phyloP scores from a whole-genome alignment of 2,113 vertebrate species.

The Crotophaga sulcirostris region DNA sequence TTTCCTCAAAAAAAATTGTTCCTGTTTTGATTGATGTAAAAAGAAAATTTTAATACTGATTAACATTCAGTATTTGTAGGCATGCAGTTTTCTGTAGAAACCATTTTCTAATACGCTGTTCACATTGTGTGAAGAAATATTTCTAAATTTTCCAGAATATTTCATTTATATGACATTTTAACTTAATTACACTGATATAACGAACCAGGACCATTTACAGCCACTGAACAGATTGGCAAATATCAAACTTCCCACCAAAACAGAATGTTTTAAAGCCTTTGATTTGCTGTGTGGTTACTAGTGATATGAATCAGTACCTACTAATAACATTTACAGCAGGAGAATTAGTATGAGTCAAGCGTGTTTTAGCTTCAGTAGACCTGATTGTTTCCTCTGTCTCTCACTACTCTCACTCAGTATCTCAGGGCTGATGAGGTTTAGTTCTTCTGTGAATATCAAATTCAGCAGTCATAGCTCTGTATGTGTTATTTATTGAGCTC shows the following conservation, averaged over 20 bases:
- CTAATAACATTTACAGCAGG: constrained; percentile 38
- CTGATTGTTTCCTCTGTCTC: constrained; percentile 9
- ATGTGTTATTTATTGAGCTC: neutral
- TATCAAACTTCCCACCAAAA: neutral
- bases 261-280: constrained; percentile 30
- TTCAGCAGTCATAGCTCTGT: neutral
- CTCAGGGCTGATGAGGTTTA: neutral
- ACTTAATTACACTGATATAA: constrained; percentile 3
- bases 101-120: neutral
- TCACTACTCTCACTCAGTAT: neutral
- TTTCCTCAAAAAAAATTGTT: neutral
- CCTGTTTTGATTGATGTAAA: neutral
- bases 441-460: neutral
- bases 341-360: constrained; percentile 24
- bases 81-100: neutral
- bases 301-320: constrained; percentile 49
- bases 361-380: constrained; percentile 15
- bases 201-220: neutral
- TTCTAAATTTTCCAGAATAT: neutral
- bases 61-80: neutral
- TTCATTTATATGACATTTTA: constrained; percentile 35
- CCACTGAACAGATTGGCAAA: neutral
- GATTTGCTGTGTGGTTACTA: neutral
- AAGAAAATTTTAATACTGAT: neutral
- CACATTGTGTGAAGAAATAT: neutral